A percentile compares a stretch with the other conserved stretches of the same genome.
Conservation (phyloP, 2,797 vertebrate species). For the Antennarius maculatus region DNA sequence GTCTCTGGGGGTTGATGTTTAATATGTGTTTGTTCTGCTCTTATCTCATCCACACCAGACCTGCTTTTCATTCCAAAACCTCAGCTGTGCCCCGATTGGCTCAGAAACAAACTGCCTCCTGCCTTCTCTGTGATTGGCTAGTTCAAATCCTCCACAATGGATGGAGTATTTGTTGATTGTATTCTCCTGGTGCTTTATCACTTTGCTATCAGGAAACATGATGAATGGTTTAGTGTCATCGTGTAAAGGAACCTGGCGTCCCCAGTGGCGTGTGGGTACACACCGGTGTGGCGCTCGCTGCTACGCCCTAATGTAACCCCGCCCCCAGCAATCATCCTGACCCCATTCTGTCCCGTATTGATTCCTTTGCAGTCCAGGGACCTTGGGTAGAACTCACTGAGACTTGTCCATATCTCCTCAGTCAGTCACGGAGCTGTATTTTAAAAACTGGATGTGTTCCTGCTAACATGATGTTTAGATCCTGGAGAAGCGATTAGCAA, state of each 20-base stretch:
- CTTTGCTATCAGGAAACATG: slow-evolving; percentile 54
- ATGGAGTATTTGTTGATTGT: slow-evolving; percentile 63
- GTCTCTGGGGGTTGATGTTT: slow-evolving; percentile 63
- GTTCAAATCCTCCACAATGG: slow-evolving; percentile 63
- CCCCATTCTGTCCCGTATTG: slow-evolving; percentile 64
- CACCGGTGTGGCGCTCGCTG: slow-evolving; percentile 47
- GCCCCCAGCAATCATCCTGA: slow-evolving; percentile 55
- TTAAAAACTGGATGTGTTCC: slow-evolving; percentile 16
- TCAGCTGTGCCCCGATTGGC: slow-evolving; percentile 73
- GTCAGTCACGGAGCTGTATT: slow-evolving; percentile 14
- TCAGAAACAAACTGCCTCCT: slow-evolving; percentile 62
- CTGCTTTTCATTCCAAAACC: slow-evolving; percentile 75
- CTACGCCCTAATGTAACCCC: slow-evolving; percentile 46
- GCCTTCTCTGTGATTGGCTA: slow-evolving; percentile 65
- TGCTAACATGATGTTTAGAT: slow-evolving; percentile 32
- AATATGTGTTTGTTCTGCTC: slow-evolving; percentile 77
- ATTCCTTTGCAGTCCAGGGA: slow-evolving; percentile 48
- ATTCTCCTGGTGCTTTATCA: slow-evolving; percentile 63
- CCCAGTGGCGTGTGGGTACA: slow-evolving; percentile 36
- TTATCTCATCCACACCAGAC: slow-evolving; percentile 80
- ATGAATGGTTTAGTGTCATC: slow-evolving; percentile 44
- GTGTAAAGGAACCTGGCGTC: slow-evolving; percentile 41
- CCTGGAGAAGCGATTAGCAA: slow-evolving; percentile 3
- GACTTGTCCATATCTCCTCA: slow-evolving; percentile 36
- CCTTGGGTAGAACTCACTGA: slow-evolving; percentile 46